phyloP scores from a whole-genome alignment of 2,888 invertebrate genomes.

The Zaprionus bogoriensis region DNA sequence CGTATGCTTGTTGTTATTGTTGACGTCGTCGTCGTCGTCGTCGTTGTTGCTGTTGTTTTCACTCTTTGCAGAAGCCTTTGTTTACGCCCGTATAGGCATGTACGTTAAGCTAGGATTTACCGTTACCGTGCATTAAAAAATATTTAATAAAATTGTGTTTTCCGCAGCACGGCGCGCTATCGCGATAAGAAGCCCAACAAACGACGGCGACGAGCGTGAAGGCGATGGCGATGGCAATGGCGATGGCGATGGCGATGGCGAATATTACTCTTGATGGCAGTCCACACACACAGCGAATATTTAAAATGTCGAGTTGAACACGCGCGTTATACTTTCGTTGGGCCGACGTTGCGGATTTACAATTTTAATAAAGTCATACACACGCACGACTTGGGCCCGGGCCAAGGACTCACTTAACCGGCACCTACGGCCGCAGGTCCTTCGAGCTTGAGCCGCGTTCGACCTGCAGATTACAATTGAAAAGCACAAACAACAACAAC shows the following conservation, averaged over 20 bases:
- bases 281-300: constrained; percentile 57
- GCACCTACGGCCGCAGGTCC: constrained; percentile 8
- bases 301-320: constrained; percentile 52
- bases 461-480: constrained; percentile 25
- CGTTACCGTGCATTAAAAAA: constrained; percentile 33
- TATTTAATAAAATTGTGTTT: constrained; percentile 38
- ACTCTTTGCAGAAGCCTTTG: constrained; percentile 14
- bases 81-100: constrained; percentile 7
- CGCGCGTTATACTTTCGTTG: constrained; percentile 59
- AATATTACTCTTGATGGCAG: constrained; percentile 45
- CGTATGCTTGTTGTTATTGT: constrained; percentile 34
- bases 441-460: constrained; percentile 1
- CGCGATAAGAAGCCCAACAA: constrained; percentile 54
- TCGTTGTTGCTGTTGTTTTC: constrained; percentile 22
- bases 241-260: constrained; percentile 6
- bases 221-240: background rate
- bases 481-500: constrained; percentile 21
- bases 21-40: background rate
- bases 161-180: constrained; percentile 22
- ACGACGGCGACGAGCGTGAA: constrained; percentile 12
- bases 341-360: constrained; percentile 44
- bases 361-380: constrained; percentile 71
- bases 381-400: constrained; percentile 62
- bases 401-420: constrained; percentile 39
- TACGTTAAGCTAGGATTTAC: constrained; percentile 59